Percentiles rank a stretch among this genome's conserved stretches.
These are phyloP conservation scores for Nebria brevicollis DNA, from an alignment of 2,888 invertebrate genomes.

Conservation along the genomic window DNA sequence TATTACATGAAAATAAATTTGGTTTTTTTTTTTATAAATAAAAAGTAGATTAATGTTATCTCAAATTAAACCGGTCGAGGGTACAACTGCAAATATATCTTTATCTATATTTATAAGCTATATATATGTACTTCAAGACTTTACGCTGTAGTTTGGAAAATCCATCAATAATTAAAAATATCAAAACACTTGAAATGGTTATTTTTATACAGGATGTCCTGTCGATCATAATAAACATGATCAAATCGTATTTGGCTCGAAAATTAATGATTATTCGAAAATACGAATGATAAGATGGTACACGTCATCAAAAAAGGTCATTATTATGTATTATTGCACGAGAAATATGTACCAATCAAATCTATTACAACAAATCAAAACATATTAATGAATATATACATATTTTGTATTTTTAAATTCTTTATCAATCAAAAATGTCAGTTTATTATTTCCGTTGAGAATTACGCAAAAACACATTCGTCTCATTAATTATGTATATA, in stretches of 20 bases:
- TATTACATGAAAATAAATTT: not conserved
- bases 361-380: conserved; percentile 9
- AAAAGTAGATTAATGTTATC: not conserved
- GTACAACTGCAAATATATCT: not conserved
- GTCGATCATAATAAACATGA: not conserved
- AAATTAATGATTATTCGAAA: conserved; percentile 2
- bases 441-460: not conserved
- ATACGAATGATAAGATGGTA: not conserved
- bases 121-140: not conserved
- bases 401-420: not conserved
- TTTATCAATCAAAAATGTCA: not conserved
- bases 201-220: not conserved
- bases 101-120: not conserved
- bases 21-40: not conserved
- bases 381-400: not conserved
- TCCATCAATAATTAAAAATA: not conserved
- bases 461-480: not conserved
- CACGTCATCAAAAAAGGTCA: conserved; percentile 14
- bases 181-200: not conserved
- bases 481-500: not conserved
- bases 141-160: not conserved
- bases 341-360: not conserved
- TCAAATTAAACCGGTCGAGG: not conserved
- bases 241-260: not conserved
- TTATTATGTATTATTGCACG: conserved; percentile 1